phyloP scores from a whole-genome alignment of 2,888 invertebrate species.

The Malachius bipustulatus region DNA sequence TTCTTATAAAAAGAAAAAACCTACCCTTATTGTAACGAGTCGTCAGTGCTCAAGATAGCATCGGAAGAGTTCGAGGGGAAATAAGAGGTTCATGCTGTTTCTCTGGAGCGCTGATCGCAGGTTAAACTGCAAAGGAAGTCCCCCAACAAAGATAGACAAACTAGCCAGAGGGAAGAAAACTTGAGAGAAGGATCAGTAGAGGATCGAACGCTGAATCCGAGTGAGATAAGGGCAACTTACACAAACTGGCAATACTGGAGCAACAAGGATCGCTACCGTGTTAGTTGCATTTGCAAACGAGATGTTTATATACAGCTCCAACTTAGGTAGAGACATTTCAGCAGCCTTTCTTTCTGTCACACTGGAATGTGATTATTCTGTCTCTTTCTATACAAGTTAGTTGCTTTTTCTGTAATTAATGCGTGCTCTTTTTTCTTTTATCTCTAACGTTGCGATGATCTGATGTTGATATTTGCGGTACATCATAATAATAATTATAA shows the following conservation, averaged over 20 bases:
- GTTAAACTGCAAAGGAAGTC: constrained; percentile 30
- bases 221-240: constrained; percentile 16
- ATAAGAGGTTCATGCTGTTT: constrained; percentile 28
- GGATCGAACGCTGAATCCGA: no score
- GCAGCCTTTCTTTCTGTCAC: constrained; percentile 18
- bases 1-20: no score
- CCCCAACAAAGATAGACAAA: constrained; percentile 25
- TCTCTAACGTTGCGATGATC: no score
- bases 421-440: no score
- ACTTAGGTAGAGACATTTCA: constrained; percentile 24
- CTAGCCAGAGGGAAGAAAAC: constrained; percentile 25
- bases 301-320: constrained; percentile 32
- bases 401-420: no score
- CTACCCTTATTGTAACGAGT: no score
- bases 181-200: constrained; percentile 27
- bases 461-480: no score
- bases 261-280: constrained; percentile 33
- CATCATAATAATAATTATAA: no score
- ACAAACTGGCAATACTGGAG: constrained; percentile 11
- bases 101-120: constrained; percentile 29
- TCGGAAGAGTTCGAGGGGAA: constrained; percentile 17
- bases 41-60: no score
- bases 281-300: constrained; percentile 35
- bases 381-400: no score
- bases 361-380: no score